A percentile compares a stretch with the other conserved stretches of the same genome.
phyloP scores from a whole-genome alignment of 92 coral and sea anemone genomes.

The Hydrozoanthus gracilis region DNA sequence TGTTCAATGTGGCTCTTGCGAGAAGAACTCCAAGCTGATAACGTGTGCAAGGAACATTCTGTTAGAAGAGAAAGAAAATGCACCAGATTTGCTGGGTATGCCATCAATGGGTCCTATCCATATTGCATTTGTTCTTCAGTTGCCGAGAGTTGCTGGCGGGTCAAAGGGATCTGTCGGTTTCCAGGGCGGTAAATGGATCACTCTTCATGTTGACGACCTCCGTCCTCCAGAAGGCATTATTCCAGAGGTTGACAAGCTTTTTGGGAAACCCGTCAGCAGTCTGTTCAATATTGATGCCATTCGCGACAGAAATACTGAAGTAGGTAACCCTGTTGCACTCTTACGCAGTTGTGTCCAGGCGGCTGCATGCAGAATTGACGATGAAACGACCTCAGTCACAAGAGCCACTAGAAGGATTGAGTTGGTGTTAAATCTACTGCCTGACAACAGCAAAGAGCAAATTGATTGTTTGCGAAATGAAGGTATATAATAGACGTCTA shows the following conservation, averaged over 20 bases:
- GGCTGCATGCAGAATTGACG: slow-evolving; percentile 78
- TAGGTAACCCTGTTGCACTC: slow-evolving; percentile 34
- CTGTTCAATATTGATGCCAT: slow-evolving; percentile 51
- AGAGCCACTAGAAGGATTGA: slow-evolving; percentile 79
- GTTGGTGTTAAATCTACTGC: slow-evolving; percentile 66
- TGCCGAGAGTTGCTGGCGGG: slow-evolving; percentile 78
- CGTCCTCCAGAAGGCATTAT: slow-evolving; percentile 65
- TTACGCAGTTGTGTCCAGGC: slow-evolving; percentile 70
- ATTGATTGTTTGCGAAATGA: neutral
- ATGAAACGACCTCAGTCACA: slow-evolving; percentile 59
- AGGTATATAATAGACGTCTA: neutral
- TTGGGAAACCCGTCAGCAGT: slow-evolving; percentile 63
- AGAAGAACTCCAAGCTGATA: slow-evolving; percentile 77
- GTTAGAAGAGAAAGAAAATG: slow-evolving; percentile 64
- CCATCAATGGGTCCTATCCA: slow-evolving; percentile 46
- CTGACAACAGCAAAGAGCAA: slow-evolving; percentile 54
- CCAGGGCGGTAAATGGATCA: slow-evolving; percentile 77
- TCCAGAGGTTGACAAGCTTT: slow-evolving; percentile 62
- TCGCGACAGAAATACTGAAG: neutral
- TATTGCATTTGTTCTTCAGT: slow-evolving; percentile 67
- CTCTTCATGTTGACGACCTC: slow-evolving; percentile 81
- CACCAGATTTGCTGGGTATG: slow-evolving; percentile 58
- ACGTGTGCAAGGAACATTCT: slow-evolving; percentile 88
- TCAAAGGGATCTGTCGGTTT: slow-evolving; percentile 70
- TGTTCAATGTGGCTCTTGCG: slow-evolving; percentile 88